A percentile compares a stretch with the other conserved stretches of the same genome.
Conservation (phyloP, 2,888 invertebrate species). For the Eupithecia subfuscata region DNA sequence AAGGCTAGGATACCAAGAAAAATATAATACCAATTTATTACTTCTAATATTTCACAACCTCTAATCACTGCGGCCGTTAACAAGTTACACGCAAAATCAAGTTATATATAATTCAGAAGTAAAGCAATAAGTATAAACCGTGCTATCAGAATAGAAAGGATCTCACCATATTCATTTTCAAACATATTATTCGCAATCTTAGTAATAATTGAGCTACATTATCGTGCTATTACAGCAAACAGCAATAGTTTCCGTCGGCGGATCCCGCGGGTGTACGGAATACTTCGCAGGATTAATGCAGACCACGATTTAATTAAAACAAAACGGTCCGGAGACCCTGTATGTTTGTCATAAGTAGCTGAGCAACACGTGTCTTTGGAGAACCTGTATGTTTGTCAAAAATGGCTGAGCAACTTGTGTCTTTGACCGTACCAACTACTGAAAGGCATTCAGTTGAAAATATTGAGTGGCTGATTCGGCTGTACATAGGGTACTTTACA, state of each 20-base stretch:
- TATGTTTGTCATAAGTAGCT: constrained; percentile 17
- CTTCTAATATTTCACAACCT: too few relatives aligned
- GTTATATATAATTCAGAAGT: too few relatives aligned
- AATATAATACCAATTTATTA: too few relatives aligned
- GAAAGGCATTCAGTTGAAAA: too few relatives aligned
- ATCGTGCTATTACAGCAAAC: constrained; percentile 22
- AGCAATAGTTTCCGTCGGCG: constrained; percentile 24
- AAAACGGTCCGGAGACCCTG: constrained; percentile 26
- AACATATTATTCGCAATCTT: neutral
- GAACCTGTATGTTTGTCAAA: neutral
- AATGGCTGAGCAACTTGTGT: neutral
- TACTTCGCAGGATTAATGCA: constrained; percentile 33
- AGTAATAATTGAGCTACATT: constrained; percentile 32
- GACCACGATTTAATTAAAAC: constrained; percentile 37
- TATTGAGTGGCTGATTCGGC: too few relatives aligned
- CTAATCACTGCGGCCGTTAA: too few relatives aligned
- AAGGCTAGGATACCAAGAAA: too few relatives aligned
- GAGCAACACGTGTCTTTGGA: neutral
- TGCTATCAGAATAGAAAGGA: too few relatives aligned
- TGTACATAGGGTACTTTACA: too few relatives aligned
- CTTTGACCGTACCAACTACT: neutral
- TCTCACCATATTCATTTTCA: too few relatives aligned
- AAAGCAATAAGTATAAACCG: too few relatives aligned
- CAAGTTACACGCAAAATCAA: too few relatives aligned
- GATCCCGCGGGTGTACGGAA: constrained; percentile 25